These are phyloP conservation scores for Drosophila yakuba DNA, from an alignment of 1,140 invertebrate genomes.

Conservation along the genomic window DNA sequence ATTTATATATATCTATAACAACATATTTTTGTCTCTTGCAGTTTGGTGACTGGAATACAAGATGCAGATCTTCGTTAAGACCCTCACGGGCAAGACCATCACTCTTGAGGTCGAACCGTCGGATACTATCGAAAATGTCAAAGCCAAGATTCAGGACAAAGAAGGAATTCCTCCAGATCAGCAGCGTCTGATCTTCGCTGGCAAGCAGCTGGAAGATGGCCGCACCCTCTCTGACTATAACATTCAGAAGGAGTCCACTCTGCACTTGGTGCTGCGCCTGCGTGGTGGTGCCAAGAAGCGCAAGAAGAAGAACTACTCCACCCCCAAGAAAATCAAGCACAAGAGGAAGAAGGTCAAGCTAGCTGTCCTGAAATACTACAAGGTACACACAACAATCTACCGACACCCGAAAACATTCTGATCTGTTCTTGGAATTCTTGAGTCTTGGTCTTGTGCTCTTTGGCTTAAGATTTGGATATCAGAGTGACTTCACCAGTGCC, in stretches of 20 bases:
- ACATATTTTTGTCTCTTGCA: constrained; percentile 44
- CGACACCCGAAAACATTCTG: constrained; percentile 27
- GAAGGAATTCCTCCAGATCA: too few species aligned
- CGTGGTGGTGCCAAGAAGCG: constrained; percentile 99
- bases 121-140: too few species aligned
- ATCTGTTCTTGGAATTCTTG: constrained; percentile 84
- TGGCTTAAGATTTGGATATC: constrained; percentile 53
- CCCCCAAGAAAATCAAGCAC: constrained; percentile 99
- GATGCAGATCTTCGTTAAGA: constrained; percentile 98
- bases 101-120: too few species aligned
- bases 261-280: constrained; percentile 96
- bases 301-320: constrained; percentile 99
- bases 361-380: constrained; percentile 99
- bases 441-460: constrained; percentile 81
- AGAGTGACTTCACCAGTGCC: constrained; percentile 33
- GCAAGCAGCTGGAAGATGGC: too few species aligned
- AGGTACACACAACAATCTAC: constrained; percentile 88
- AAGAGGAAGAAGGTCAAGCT: constrained; percentile 99
- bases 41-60: constrained; percentile 66
- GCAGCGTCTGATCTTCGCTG: too few species aligned
- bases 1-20: constrained; percentile 3
- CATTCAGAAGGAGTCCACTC: constrained; percentile 96
- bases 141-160: too few species aligned
- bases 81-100: constrained; percentile 96
- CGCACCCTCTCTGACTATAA: too few species aligned